Evolutionary conservation across 2,888 invertebrate genomes (phyloP), one percentile per base, ranked within the genome.

Genomic region (Protodeltote pygarga): DNA sequence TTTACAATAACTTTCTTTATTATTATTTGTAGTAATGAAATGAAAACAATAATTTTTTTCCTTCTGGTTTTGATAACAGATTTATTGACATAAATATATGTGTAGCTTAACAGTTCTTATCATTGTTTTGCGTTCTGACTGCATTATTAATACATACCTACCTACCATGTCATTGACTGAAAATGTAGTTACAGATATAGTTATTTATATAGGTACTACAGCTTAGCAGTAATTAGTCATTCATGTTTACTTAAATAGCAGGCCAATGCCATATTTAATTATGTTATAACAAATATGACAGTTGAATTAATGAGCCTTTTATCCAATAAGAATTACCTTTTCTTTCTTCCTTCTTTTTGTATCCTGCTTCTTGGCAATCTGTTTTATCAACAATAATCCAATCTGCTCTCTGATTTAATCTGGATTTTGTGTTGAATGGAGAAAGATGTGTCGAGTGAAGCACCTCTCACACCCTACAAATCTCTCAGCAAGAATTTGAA

Each of bases 71-170:
- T 21, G 65, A 72, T 79, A 75, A 55, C 31, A 39, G 33, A 62
- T 66, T 67, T 52, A 70, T 67, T 49, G 24, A 58, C 54, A 65
- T 72, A 71, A 72, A 71, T 68, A 71, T 16, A n/a, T n/a, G n/a
- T n/a, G n/a, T n/a, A 44, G 42, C 50, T 71, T 76, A 78, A 77
- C 77, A 58, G 38, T 46, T 34, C 62, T 81, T 83, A 83, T 83
- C 83, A 52, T 8, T 45, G 52, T 49, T 68, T 41, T 54, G 64
- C 48, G 48, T 55, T 32, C 29, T 39, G 50, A 49, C 42, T 69
- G 63, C 45, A 59, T 27, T 51, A 58, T 52, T n/a, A n/a, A n/a
- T n/a, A n/a, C n/a, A 61, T 58, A 32, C 44, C 15, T 65, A 67
- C 44, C 48, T 60, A 49, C 57, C n/a, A 47, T 71, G 58, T 74